Evolutionary conservation across 1,140 invertebrate genomes (phyloP).

Genomic region (Penaeus japonicus): DNA sequence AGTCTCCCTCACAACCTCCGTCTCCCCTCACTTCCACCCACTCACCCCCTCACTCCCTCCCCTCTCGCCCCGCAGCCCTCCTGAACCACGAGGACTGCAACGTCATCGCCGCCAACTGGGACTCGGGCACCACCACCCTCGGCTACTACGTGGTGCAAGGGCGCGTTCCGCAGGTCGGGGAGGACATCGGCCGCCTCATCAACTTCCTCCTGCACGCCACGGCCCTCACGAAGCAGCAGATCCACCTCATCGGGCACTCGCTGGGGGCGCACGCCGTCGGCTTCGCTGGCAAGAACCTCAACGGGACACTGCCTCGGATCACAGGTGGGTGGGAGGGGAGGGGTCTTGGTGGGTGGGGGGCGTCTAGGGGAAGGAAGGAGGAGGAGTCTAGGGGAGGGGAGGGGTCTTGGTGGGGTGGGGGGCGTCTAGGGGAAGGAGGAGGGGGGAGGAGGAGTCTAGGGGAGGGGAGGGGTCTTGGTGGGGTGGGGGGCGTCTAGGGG

Average conservation of each 20-base stretch:
- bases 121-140: slow-evolving; percentile 87
- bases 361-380: not conserved
- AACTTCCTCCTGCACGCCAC: slow-evolving; percentile 59
- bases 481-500: too few species aligned
- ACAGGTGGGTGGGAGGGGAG: slow-evolving; percentile 71
- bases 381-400: not conserved
- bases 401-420: not conserved
- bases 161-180: slow-evolving; percentile 16
- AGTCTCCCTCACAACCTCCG: not conserved
- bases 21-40: not conserved
- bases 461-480: too few species aligned
- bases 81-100: slow-evolving; percentile 73
- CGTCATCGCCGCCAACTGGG: slow-evolving; percentile 94
- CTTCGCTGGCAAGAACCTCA: slow-evolving; percentile 86
- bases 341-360: not conserved
- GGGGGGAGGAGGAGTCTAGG: too few species aligned
- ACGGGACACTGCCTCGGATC: slow-evolving; percentile 77
- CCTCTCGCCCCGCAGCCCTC: slow-evolving; percentile 28
- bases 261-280: slow-evolving; percentile 92
- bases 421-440: not conserved
- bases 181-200: slow-evolving; percentile 37
- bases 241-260: slow-evolving; percentile 92
- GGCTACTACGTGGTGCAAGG: slow-evolving; percentile 73
- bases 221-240: slow-evolving; percentile 65
- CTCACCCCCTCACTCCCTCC: not conserved